phyloP scores from a whole-genome alignment of 2,113 vertebrate genomes.

The Tachycineta bicolor region DNA sequence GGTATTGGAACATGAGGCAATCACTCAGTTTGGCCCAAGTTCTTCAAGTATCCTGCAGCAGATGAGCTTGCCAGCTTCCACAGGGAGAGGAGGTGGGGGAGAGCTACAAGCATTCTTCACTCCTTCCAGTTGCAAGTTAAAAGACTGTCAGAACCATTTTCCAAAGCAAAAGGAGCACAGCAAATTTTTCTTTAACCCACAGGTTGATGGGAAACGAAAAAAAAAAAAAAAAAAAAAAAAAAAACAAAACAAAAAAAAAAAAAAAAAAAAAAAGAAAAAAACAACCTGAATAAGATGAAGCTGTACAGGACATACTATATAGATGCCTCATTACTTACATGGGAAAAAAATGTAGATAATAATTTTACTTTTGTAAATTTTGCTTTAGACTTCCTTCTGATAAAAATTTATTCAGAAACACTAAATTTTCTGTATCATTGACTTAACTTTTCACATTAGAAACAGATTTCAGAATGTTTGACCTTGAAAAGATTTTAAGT shows the following conservation, averaged over 20 bases:
- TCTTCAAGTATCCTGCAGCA: neutral
- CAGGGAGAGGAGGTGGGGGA: neutral
- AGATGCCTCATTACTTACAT: neutral
- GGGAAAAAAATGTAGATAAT: neutral
- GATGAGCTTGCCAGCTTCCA: neutral
- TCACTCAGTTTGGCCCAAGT: neutral
- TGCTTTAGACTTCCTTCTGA: neutral
- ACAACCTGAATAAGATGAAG: neutral
- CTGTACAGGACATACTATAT: neutral
- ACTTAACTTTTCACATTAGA: neutral
- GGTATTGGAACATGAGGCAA: neutral
- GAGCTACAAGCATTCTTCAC: neutral
- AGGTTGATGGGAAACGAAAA: neutral
- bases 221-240: neutral
- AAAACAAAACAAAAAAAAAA: neutral
- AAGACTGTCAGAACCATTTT: neutral
- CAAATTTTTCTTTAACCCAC: neutral
- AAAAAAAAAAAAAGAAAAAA: too few relatives aligned
- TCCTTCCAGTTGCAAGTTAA: neutral
- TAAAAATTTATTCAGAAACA: neutral
- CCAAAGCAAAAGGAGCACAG: neutral
- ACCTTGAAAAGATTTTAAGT: neutral
- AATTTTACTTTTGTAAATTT: neutral
- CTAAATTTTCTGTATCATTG: neutral
- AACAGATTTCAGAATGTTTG: neutral